Conservation (phyloP, 1,140 invertebrate genomes). For the Aphelenchoides avenae region DNA sequence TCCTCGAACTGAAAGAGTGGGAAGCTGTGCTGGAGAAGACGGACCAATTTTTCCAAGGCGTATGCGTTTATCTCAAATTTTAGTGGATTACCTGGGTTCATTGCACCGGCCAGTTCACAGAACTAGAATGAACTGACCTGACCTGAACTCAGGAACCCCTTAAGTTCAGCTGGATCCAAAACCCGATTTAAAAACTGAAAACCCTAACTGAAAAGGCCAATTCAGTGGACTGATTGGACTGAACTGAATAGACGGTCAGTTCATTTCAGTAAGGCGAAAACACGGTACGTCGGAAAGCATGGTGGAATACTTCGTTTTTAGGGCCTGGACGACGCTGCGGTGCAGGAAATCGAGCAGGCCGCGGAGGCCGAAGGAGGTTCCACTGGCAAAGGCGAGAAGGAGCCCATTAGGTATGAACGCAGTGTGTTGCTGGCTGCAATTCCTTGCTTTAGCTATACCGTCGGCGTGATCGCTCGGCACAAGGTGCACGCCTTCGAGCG, state of each 20-base stretch:
- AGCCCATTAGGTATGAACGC: constrained; percentile 42
- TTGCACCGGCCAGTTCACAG: too few relatives aligned
- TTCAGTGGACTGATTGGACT: too few relatives aligned
- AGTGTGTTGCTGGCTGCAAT: neutral
- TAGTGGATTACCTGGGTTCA: too few relatives aligned
- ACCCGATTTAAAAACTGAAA: too few relatives aligned
- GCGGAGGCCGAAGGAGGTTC: constrained; percentile 43
- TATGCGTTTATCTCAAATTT: too few relatives aligned
- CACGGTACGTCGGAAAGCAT: too few relatives aligned
- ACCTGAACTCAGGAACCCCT: too few relatives aligned
- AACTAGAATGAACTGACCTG: too few relatives aligned
- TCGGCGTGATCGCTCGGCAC: constrained; percentile 53
- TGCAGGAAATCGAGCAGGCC: constrained; percentile 48
- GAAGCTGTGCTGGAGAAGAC: constrained; percentile 58
- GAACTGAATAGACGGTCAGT: too few relatives aligned
- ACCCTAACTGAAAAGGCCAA: too few relatives aligned
- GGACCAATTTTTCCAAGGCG: constrained; percentile 58
- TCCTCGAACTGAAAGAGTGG: constrained; percentile 58
- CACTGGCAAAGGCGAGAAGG: constrained; percentile 35
- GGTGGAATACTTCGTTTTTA: constrained; percentile 29
- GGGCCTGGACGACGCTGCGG: constrained; percentile 55
- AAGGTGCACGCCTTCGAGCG: constrained; percentile 55
- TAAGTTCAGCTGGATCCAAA: too few relatives aligned
- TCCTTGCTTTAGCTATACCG: constrained; percentile 49
- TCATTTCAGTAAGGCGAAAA: too few relatives aligned